Evolutionary conservation across 2,113 vertebrate genomes (phyloP).

Genomic region (Albula glossodonta): DNA sequence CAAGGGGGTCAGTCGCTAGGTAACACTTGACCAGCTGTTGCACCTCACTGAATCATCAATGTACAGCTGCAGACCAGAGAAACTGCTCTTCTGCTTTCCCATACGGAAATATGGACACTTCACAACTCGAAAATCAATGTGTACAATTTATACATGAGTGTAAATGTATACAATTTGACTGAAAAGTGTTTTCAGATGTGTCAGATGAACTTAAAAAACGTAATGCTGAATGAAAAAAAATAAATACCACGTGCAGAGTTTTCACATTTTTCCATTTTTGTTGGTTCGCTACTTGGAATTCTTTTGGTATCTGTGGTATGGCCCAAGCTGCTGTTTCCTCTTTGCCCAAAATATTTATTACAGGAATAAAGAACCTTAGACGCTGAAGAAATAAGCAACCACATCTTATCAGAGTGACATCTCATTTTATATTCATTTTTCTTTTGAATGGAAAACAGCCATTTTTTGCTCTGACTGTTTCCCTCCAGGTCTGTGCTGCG

Average conservation of each 20-base stretch:
- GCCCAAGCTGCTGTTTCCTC: too few relatives aligned
- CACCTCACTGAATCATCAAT: not conserved
- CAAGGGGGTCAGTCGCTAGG: too few relatives aligned
- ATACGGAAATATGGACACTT: too few relatives aligned
- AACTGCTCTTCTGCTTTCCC: too few relatives aligned
- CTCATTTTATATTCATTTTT: not conserved
- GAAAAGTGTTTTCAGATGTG: not conserved
- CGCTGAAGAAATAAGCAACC: not conserved
- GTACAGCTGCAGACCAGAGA: not conserved
- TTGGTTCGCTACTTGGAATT: not conserved
- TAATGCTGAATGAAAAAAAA: not conserved
- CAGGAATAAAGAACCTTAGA: not conserved
- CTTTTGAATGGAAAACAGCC: not conserved
- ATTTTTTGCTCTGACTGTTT: not conserved
- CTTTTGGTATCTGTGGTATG: not conserved
- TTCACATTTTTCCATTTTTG: not conserved
- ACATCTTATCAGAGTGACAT: not conserved
- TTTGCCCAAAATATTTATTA: not conserved
- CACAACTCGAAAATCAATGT: too few relatives aligned
- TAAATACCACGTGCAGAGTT: too few relatives aligned
- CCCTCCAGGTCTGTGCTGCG: too few relatives aligned
- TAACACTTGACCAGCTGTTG: not conserved
- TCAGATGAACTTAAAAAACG: not conserved
- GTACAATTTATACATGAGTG: too few relatives aligned
- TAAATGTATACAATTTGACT: too few relatives aligned